Evolutionary conservation across 2,888 invertebrate species (phyloP), one percentile per base, ranked within the genome.

Genomic region (Argyresthia goedartella): DNA sequence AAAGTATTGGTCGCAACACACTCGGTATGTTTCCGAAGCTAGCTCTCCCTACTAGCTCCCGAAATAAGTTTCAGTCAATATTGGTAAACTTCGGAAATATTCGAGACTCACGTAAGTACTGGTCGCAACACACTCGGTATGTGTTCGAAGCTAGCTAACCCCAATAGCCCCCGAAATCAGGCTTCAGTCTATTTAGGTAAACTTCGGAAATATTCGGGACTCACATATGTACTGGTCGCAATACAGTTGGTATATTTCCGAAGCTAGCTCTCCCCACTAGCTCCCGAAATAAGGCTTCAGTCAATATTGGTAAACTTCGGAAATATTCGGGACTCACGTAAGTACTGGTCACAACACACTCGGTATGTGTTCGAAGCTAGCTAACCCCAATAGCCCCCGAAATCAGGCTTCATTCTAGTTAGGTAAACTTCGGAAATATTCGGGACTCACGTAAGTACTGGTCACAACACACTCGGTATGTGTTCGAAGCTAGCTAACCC

Each of bases 401-500:
- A 99, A 91, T 59, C 98, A 98, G 50, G 94, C 95, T 84, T 99
- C 98, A 0, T 99, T 98, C 59, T 98, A 87, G 52, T 92, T 90
- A 53, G 95, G 93, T 8, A 25, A 25, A 25, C 25, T 25, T 25
- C n/a, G 25, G 25, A 2, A 25, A 25, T 6, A 25, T 52, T 8
- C 10, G 41, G 25, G 43, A 70, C 78, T 62, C 34, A 85, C 85
- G 82, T 84, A 51, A 98, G 89, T 42, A 98, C 93, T 11, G 98
- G 98, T 55, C 93, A 91, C 52, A 98, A 88, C 43, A 97, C 95
- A 61, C 94, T 93, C 52, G 94, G 91, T 56, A 97, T 96, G 73
- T 98, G 97, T 0, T 97, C 97, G 81, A 96, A 99, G 14, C 97
- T 95, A 49, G 98, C 98, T 44, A 98, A 89, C 8, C 97, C 97